Evolutionary conservation across 2,888 invertebrate genomes (phyloP).

Genomic region (Ptilodon capucinus): DNA sequence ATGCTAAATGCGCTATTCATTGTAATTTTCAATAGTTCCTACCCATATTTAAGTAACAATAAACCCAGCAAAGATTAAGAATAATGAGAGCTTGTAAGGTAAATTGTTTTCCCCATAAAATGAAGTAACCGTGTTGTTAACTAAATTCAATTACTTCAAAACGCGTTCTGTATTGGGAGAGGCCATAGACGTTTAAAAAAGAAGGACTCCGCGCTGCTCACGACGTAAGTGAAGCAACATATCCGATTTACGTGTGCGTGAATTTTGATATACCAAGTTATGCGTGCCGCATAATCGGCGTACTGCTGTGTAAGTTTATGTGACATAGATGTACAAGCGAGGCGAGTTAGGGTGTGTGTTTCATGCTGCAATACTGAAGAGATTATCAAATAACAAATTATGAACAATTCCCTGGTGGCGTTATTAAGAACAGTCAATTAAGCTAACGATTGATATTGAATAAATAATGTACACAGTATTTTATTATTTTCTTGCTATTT

Average conservation of each 20-base stretch:
- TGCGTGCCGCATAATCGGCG: too few relatives aligned
- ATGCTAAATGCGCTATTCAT: conserved; percentile 20
- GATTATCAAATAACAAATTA: neutral
- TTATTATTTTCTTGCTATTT: too few relatives aligned
- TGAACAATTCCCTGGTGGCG: neutral
- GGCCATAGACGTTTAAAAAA: too few relatives aligned
- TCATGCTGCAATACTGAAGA: neutral
- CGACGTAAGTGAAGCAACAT: too few relatives aligned
- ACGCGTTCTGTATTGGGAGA: neutral
- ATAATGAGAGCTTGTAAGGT: conserved; percentile 53
- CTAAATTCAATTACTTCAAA: conserved; percentile 58
- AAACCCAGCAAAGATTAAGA: conserved; percentile 48
- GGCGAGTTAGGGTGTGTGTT: too few relatives aligned
- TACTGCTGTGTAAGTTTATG: too few relatives aligned
- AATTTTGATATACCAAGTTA: too few relatives aligned
- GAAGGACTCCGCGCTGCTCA: too few relatives aligned
- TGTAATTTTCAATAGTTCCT: conserved; percentile 37
- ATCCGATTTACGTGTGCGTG: too few relatives aligned
- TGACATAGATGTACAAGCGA: too few relatives aligned
- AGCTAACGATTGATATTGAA: neutral
- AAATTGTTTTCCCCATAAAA: conserved; percentile 56
- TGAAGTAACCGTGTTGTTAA: conserved; percentile 45
- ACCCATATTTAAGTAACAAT: conserved; percentile 53
- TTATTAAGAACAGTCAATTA: neutral
- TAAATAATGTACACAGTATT: neutral